Base-by-base conservation (phyloP, 2,113 vertebrate species). In the Protomyctophum bolini region DNA sequence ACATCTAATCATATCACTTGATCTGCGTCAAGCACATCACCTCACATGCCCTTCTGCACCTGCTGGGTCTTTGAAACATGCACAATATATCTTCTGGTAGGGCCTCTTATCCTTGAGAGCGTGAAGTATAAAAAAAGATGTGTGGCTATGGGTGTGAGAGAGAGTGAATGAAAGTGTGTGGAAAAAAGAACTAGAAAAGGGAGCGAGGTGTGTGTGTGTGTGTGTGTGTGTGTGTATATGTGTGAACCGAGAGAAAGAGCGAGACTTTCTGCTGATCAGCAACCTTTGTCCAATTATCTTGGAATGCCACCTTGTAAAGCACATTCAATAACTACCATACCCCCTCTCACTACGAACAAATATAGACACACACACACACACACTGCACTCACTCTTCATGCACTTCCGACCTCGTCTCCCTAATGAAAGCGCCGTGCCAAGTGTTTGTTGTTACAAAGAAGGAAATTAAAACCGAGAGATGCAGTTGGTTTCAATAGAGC, bases 251-350 rank as follows among this genome's bases (percentile, higher is more conserved):
- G 33, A 3, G 33, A 41, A 41, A 21, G 8, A 21, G 28, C 33
- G 9, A 56, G 2, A 47, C 11, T 50, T 80, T 83, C 58, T 82
- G 69, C 77, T 77, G 66, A 88, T 83, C 73, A 83, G 76, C 80
- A 83, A 69, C 66, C 63, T 55, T 55, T 21, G 58, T 73, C 75
- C 81, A 87, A 89, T 91, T 90, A 88, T 72, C 77, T 80, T 59
- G 54, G 64, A 85, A 80, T 75, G 76, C 68, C 66, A 73, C 67
- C 68, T 75, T 79, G 79, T 82, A 80, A 82, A 76, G 79, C 78
- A 68, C 78, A 89, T 85, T 84, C 77, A 83, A 80, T 78, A 82
- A 65, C 60, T 55, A 49, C 66, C 55, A 33, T 10, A 45, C 28
- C 1, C 58, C 63, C 50, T 71, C 65, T 64, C 66, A 75, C 72